Evolutionary conservation across 2,797 vertebrate genomes (phyloP).

Genomic region (Melanotaenia boesemani): DNA sequence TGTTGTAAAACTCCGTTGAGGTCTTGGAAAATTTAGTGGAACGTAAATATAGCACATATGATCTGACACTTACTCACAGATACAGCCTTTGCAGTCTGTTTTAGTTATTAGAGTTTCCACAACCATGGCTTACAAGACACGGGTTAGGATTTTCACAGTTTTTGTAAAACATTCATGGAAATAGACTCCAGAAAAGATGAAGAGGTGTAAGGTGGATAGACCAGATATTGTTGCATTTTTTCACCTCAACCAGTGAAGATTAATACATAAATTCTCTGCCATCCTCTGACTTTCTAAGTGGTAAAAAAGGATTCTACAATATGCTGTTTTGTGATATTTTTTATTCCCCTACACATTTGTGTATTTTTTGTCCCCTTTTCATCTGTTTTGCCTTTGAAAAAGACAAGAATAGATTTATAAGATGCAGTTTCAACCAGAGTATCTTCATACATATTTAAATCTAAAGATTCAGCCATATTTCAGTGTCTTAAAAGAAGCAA

Average conservation of each 20-base stretch:
- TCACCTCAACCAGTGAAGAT: not conserved
- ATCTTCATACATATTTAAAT: no score
- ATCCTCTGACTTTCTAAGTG: not conserved
- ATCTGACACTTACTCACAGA: slow-evolving; percentile 35
- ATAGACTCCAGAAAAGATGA: slow-evolving; percentile 20
- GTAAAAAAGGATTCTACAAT: not conserved
- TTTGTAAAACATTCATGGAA: slow-evolving; percentile 41
- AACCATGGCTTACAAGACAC: slow-evolving; percentile 27
- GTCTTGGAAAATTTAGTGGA: slow-evolving; percentile 43
- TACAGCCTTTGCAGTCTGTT: slow-evolving; percentile 21
- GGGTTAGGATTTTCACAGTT: slow-evolving; percentile 41
- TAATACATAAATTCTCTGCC: not conserved
- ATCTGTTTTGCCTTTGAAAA: not conserved
- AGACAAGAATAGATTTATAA: not conserved
- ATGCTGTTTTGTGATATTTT: not conserved
- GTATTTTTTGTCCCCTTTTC: no score
- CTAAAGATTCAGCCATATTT: no score
- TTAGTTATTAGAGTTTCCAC: slow-evolving; percentile 50
- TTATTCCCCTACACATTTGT: no score
- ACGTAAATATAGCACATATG: slow-evolving; percentile 40
- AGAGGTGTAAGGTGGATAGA: not conserved
- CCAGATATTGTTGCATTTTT: not conserved
- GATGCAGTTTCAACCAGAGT: not conserved
- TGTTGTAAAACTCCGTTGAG: slow-evolving; percentile 34
- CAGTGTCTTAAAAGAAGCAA: no score